Base-by-base conservation (phyloP, 2,888 invertebrate species). In the Eumerus sabulonum region DNA sequence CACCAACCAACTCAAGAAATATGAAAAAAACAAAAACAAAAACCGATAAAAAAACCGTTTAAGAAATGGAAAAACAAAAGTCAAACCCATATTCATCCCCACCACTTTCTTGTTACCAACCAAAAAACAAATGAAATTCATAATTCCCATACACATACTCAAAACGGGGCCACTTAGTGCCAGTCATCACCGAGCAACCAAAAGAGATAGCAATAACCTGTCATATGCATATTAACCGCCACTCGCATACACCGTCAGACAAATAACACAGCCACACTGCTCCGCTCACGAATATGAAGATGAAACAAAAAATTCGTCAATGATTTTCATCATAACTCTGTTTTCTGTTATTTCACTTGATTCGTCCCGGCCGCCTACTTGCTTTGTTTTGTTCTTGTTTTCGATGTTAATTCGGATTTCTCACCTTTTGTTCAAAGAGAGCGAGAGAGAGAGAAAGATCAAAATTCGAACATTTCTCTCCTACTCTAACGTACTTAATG, bases 71-170 rank as follows among this genome's bases (percentile, higher is more conserved):
- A 45, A 71, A 57, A 64, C n/a, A 81, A 71, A 82, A 83, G 77
- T 50, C 53, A 57, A 82, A 63, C 76, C 76, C 76, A 76, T 72
- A 81, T 81, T 76, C 63, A 77, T 76, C 77, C 77, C 68, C 77
- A 59, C 74, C 71, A 60, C 67, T 56, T 82, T 74, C 45, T 27
- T 70, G 60, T 66, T 74, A 53, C 64, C 81, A 73, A 71, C 66
- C 66, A 71, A 82, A 70, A 59, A 71, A 67, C 76, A 76, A 79
- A 79, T 77, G 76, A 82, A 82, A 79, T 82, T 83, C 82, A 83
- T 83, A 83, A 83, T 83, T 82, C 83, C 74, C 79, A 67, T 76
- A 64, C 77, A 79, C 70, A 73, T 59, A 62, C 71, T 64, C 53
- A 53, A 70, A 56, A 42, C 53, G 56, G 38, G 9, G 18, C 44